Conservation (phyloP, 2,888 invertebrate species). For the Lutraria lutraria region DNA sequence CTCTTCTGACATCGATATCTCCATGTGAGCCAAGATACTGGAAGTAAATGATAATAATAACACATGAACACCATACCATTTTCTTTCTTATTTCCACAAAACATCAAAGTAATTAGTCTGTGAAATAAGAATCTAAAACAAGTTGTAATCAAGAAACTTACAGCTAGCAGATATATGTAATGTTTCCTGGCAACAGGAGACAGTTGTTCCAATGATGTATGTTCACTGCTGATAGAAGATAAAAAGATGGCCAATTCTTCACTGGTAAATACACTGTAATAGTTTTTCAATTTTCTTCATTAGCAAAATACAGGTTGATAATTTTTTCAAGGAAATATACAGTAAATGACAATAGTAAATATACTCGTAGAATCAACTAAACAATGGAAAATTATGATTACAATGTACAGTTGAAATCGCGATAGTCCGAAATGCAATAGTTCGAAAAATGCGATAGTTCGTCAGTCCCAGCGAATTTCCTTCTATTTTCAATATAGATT, state of each 20-base stretch:
- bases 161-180: conserved; percentile 70
- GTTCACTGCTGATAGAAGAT: conserved; percentile 43
- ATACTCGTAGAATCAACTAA: too few species aligned
- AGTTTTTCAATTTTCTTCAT: too few species aligned
- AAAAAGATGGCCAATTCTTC: not conserved
- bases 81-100: too few species aligned
- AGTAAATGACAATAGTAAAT: too few species aligned
- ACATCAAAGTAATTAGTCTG: not conserved
- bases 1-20: conserved; percentile 41
- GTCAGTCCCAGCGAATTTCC: too few species aligned
- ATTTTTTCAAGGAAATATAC: too few species aligned
- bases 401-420: too few species aligned
- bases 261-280: conserved; percentile 8
- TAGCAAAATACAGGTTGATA: too few species aligned
- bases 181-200: conserved; percentile 65
- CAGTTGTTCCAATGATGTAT: conserved; percentile 61
- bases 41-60: not conserved
- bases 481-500: too few species aligned
- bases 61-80: not conserved
- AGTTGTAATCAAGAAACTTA: conserved; percentile 36
- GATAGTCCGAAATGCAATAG: too few species aligned
- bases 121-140: not conserved
- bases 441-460: too few species aligned
- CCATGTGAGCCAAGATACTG: conserved; percentile 51
- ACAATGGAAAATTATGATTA: too few species aligned